These are phyloP conservation scores for Natator depressus DNA, from an alignment of 2,113 vertebrate genomes.

Conservation along the genomic window DNA sequence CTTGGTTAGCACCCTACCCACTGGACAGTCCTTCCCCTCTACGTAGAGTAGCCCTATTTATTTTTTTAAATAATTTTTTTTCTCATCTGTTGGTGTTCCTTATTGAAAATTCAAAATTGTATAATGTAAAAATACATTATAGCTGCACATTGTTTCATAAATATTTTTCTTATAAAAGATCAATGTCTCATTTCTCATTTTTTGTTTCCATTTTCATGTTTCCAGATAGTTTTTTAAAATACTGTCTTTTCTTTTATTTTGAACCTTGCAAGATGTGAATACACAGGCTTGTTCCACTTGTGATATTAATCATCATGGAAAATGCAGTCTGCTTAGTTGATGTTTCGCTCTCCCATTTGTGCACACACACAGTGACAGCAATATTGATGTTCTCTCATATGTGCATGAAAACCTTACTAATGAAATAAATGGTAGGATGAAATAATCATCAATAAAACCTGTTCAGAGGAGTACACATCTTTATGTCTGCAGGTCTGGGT, in stretches of 20 bases:
- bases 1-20: neutral
- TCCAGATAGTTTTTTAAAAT: neutral
- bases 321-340: neutral
- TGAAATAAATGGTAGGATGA: neutral
- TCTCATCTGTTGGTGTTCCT: neutral
- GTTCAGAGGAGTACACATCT: neutral
- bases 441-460: neutral
- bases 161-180: neutral
- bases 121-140: neutral
- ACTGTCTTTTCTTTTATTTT: neutral
- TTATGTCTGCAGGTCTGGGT: neutral
- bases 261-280: neutral
- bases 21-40: neutral
- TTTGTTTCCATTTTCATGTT: neutral
- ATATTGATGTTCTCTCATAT: neutral
- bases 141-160: neutral
- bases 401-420: neutral
- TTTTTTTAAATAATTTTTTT: neutral
- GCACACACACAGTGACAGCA: neutral
- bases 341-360: neutral
- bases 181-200: neutral
- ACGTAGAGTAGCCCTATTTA: neutral
- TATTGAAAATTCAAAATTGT: neutral
- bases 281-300: neutral
- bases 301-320: neutral